Base-by-base conservation (phyloP, 2,113 vertebrate genomes). In the Pithys albifrons region DNA sequence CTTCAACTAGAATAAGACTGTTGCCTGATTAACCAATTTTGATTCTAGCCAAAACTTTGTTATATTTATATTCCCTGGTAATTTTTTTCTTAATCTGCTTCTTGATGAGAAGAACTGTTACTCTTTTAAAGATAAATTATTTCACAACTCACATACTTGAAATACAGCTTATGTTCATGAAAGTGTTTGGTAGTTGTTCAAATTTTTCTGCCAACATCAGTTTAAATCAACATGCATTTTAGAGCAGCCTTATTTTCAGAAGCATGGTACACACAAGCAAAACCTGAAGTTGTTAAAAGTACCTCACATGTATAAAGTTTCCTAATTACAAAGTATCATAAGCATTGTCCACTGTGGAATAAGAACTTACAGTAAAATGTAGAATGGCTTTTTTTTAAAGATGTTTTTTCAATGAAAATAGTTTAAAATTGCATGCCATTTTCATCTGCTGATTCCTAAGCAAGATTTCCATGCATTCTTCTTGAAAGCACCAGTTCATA, bases 291-390 rank as follows among this genome's bases (percentile, higher is more conserved):
- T 85, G 1, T 28, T 81, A 66, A 23, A 89, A 62, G 5, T 3
- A 48, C 3, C 18, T 16, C 2, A 1, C 5, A 18, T 15, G 2
- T 3, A 19, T 31, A n/a, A 78, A 31, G 5, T 19, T 71, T 72
- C 19, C 4, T 31, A n/a, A 43, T 25, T 75, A 51, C 7, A 46
- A 7, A 59, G 1, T 7, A 43, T 18, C 11, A 65, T 48, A 19
- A 86, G 69, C 78, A 45, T 20, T 52, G 12, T 27, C 15, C 43
- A 6, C 12, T 75, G 19, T 55, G n/a, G 59, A 93, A 74, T 9
- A 2, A 75, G 7, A 85, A 46, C 19, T 85, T 75, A 15, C 23
- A 62, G n/a, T 7, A 80, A 89, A 69, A 78, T 2, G 3, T 6
- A 24, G 12, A 66, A 4, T 23, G 19, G 3, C 0, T 22, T 55